These are phyloP conservation scores for Zygaena filipendulae DNA, from an alignment of 2,888 invertebrate genomes.

Conservation along the genomic window DNA sequence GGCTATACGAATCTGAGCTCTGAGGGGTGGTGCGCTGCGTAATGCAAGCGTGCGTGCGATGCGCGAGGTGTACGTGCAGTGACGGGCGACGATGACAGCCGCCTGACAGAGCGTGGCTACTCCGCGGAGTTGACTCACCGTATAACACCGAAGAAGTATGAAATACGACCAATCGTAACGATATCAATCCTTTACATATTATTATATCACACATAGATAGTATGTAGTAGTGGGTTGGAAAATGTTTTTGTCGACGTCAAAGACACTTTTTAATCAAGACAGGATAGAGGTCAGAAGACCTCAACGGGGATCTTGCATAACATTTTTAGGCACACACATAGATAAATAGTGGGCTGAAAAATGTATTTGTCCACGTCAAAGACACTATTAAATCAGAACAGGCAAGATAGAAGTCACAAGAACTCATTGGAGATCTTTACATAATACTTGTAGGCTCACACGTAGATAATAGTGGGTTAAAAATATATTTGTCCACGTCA, in stretches of 20 bases:
- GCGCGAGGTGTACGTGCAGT: constrained; percentile 66
- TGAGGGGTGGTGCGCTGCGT: constrained; percentile 66
- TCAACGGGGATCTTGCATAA: constrained; percentile 22
- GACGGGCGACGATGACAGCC: constrained; percentile 62
- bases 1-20: constrained; percentile 35
- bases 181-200: constrained; percentile 35
- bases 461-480: too few relatives aligned
- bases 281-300: too few relatives aligned
- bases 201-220: constrained; percentile 29
- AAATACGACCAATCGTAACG: constrained; percentile 21
- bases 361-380: too few relatives aligned
- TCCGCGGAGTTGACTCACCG: constrained; percentile 50
- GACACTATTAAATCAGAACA: too few relatives aligned
- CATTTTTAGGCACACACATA: too few relatives aligned
- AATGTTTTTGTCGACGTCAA: too few relatives aligned
- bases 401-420: too few relatives aligned
- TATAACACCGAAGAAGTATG: constrained; percentile 40
- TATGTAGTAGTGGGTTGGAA: too few relatives aligned
- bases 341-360: too few relatives aligned
- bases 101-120: constrained; percentile 47
- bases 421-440: constrained; percentile 21
- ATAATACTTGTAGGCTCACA: too few relatives aligned
- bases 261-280: too few relatives aligned
- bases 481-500: too few relatives aligned
- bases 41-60: constrained; percentile 68